Evolutionary conservation across 1,140 invertebrate genomes (phyloP).

Genomic region (Papilio aristodemus): DNA sequence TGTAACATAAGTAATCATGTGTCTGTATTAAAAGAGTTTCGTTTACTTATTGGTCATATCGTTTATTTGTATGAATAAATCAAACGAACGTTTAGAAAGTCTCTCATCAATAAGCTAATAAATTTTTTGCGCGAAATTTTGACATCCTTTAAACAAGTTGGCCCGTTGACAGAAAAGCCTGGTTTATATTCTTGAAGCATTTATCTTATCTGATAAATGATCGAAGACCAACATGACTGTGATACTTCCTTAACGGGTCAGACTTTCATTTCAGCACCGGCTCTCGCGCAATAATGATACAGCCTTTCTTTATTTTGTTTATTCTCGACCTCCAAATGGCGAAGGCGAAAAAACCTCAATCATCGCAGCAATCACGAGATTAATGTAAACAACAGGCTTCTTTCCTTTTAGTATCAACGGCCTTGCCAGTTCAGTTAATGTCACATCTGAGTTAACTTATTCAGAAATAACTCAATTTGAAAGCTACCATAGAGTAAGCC

Average conservation of each 20-base stretch:
- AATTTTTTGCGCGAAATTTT: neutral
- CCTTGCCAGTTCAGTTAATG: conserved; percentile 32
- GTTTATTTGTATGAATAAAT: neutral
- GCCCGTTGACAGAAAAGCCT: conserved; percentile 19
- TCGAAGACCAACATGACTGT: conserved; percentile 22
- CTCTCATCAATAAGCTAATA: conserved; percentile 12
- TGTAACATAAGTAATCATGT: neutral
- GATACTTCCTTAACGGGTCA: conserved; percentile 29
- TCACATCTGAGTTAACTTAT: conserved; percentile 14
- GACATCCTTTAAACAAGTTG: conserved; percentile 4
- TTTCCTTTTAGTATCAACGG: conserved; percentile 25
- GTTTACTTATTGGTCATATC: neutral
- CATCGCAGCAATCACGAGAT: conserved; percentile 23
- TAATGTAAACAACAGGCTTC: conserved; percentile 15
- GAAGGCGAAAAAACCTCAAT: conserved; percentile 15
- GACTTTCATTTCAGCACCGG: conserved; percentile 29
- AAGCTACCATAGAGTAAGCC: neutral
- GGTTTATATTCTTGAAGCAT: conserved; percentile 11
- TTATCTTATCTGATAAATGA: conserved; percentile 34
- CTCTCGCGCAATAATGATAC: conserved; percentile 22
- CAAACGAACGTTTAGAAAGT: conserved; percentile 11
- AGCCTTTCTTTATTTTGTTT: conserved; percentile 26
- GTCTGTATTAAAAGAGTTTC: neutral
- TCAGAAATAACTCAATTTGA: conserved; percentile 22
- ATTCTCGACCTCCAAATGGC: conserved; percentile 26